Evolutionary conservation across 2,888 invertebrate species (phyloP).

Genomic region (Oscheius myriophilus): DNA sequence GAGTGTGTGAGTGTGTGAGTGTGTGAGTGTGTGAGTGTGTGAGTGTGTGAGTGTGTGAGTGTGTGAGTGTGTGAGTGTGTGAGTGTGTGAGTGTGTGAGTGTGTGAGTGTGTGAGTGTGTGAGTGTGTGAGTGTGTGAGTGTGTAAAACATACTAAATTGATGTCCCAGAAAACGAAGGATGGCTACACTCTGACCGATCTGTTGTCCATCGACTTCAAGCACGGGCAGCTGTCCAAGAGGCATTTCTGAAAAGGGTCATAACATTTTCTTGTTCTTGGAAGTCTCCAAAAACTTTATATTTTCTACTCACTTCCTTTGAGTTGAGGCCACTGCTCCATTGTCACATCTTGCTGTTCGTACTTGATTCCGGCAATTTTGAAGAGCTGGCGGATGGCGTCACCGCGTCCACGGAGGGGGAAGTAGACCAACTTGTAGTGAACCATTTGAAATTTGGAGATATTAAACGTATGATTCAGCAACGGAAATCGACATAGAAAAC

Average conservation of each 20-base stretch:
- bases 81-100: no score
- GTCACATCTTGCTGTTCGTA: constrained; percentile 53
- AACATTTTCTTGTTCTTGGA: no score
- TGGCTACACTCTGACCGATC: constrained; percentile 61
- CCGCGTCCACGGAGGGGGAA: constrained; percentile 58
- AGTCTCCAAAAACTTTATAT: no score
- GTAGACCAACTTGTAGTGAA: constrained; percentile 56
- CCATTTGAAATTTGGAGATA: constrained; percentile 24
- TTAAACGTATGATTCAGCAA: no score
- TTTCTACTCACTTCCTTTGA: constrained; percentile 50
- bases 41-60: not conserved
- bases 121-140: constrained; percentile 1
- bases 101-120: no score
- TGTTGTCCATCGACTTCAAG: constrained; percentile 64
- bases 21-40: not conserved
- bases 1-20: no score
- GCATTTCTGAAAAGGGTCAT: constrained; percentile 62
- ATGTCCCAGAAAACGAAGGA: constrained; percentile 60
- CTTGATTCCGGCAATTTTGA: constrained; percentile 52
- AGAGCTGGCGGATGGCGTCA: constrained; percentile 59
- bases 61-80: no score
- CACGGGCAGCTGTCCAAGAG: constrained; percentile 66
- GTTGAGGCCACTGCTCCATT: constrained; percentile 56
- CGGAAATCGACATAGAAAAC: no score
- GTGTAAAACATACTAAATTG: constrained; percentile 52